Evolutionary conservation across 2,888 invertebrate species (phyloP), one percentile per base, ranked within the genome.

Genomic region (Lasioglossum marginatum): DNA sequence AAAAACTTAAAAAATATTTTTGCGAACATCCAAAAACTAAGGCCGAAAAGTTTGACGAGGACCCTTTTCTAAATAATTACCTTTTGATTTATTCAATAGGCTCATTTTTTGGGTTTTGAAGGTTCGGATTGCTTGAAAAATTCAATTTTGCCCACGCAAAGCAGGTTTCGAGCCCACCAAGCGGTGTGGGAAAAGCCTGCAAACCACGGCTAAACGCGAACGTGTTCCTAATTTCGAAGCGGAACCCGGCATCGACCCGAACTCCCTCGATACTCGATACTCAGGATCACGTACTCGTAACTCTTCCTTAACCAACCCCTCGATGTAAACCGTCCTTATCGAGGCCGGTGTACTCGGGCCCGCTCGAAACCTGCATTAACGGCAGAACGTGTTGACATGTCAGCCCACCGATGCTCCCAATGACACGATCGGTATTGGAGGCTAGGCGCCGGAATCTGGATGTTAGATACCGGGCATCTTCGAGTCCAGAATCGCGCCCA

Each of bases 191-290:
- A 63, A 31, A 75, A 71, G 84, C 71, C 83, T 71, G 82, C 71
- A 19, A 75, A 14, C 68, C 52, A 60, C 40, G 48, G 63, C 74
- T 77, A 76, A 82, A 79, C 76, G 82, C 82, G 84, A 37, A 87
- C 90, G 87, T 88, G 90, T 90, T 84, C 87, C 89, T 90, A 87
- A 90, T 90, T 90, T 87, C 83, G 79, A 88, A 87, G 86, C 90
- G 87, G 71, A 81, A 85, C 85, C 89, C 80, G 57, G 81, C 85
- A 90, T 90, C 91, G 89, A 91, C 88, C 72, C 87, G 89, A 82
- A 86, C 85, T 86, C 89, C 87, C 84, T 89, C 89, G 91, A 89
- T 89, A 89, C 89, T 63, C 89, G 68, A 68, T 73, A 73, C 72
- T 78, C 82, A 80, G 90, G 85, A 90, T 90, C 88, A 84, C 90